Evolutionary conservation across 2,113 vertebrate species (phyloP), one percentile per base, ranked within the genome.

Genomic region (Urocynchramus pylzowi): DNA sequence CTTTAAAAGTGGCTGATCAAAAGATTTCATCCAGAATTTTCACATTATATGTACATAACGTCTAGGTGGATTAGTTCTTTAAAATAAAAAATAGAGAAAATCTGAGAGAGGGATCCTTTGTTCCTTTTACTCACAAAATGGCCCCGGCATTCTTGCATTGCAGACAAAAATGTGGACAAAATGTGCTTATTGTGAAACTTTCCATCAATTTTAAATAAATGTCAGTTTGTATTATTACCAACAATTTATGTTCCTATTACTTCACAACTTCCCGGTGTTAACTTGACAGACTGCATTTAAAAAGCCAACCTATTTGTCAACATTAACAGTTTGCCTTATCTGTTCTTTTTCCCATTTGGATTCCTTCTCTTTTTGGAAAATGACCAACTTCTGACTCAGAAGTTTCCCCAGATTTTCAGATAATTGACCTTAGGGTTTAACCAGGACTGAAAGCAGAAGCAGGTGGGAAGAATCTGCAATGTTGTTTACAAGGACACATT

Each of bases 401-500:
- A 90, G 23, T 88, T 85, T 87, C 39, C 75, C 56, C 54, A 80
- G 63, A 87, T 79, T 90, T 94, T 93, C 42, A 91, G 84, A 90
- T 91, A 85, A 88, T 37, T 88, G 75, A 80, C 50, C 45, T 88
- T 56, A 31, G 53, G 27, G 15, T 69, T 91, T 94, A 80, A 93
- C 76, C 54, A 41, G 42, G 35, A 88, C 10, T 74, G n/a, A 96
- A 91, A 88, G 75, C 27, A 89, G 67, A 56, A 70, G n/a, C 78
- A 95, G 81, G 93, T 87, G 74, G 89, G 89, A 93, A 93, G 87
- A 28, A 54, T 64, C 82, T 93, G 26, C 64, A 89, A 93, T 71
- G 97, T 87, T 97, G 49, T 95, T 97, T 96, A 84, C 71, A 95
- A 88, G 76, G 44, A 82, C 7, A 16, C 78, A 86, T 80, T 96